phyloP scores from a whole-genome alignment of 2,888 invertebrate genomes.

The Eupithecia subfuscata region DNA sequence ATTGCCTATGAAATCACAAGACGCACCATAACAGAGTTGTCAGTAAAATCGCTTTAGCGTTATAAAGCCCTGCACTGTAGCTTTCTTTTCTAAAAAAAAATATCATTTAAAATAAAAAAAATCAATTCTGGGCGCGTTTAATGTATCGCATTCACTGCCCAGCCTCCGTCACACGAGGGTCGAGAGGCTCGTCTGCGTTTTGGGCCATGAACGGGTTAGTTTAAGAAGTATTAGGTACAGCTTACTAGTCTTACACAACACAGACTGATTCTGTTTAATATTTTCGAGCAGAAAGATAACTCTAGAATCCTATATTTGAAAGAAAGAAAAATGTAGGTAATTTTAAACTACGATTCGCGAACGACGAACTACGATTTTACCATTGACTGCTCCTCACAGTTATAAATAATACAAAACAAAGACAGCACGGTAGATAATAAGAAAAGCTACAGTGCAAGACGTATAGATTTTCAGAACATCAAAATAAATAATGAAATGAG shows the following conservation, averaged over 20 bases:
- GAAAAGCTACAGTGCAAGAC: background rate
- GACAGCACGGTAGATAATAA: background rate
- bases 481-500: constrained; percentile 13
- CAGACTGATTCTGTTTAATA: background rate
- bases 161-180: too few species aligned
- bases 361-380: too few species aligned
- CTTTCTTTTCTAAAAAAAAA: background rate
- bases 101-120: too few species aligned
- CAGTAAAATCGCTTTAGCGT: background rate
- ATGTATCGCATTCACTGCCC: too few species aligned
- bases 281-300: too few species aligned
- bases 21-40: background rate
- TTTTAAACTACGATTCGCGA: too few species aligned
- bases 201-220: too few species aligned
- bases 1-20: background rate
- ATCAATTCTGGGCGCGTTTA: background rate
- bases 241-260: background rate
- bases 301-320: background rate
- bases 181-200: too few species aligned
- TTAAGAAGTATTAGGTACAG: background rate
- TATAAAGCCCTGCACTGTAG: background rate
- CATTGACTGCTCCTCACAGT: background rate
- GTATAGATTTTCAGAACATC: background rate
- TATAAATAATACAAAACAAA: background rate
- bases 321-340: too few species aligned